phyloP scores from a whole-genome alignment of 2,113 vertebrate genomes.

The Uria aalge region DNA sequence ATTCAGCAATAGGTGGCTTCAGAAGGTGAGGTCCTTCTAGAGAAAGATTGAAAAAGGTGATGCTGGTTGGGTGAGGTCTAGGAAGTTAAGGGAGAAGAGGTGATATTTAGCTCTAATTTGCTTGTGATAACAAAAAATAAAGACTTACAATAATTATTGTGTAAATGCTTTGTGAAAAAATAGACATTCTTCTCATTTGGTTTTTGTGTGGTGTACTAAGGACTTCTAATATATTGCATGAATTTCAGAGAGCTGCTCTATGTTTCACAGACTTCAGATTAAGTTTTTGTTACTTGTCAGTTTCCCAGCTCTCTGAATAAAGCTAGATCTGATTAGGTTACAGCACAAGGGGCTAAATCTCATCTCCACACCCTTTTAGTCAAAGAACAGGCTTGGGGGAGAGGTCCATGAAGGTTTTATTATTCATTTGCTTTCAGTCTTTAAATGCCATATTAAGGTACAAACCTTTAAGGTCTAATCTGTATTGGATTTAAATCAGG shows the following conservation, averaged over 20 bases:
- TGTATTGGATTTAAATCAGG: background rate
- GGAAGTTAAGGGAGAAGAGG: background rate
- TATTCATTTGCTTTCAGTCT: background rate
- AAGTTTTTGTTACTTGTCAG: background rate
- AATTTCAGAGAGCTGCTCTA: background rate
- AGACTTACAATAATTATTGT: background rate
- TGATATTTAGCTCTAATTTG: background rate
- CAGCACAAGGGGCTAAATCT: background rate
- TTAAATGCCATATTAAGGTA: background rate
- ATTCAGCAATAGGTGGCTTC: background rate
- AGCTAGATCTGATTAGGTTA: background rate
- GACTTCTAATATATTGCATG: background rate
- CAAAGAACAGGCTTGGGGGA: background rate
- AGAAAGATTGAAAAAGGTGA: background rate
- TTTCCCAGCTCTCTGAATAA: background rate
- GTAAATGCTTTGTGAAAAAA: background rate
- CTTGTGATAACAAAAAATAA: background rate
- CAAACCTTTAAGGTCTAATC: background rate
- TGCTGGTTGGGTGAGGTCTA: background rate
- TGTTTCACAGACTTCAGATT: background rate
- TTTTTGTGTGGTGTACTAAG: background rate
- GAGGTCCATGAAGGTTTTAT: background rate
- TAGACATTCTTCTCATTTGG: background rate
- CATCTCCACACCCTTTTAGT: background rate
- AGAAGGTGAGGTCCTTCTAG: background rate